Evolutionary conservation across 2,797 vertebrate species (phyloP), one percentile per base, ranked within the genome.

Genomic region (Girardinus metallicus): DNA sequence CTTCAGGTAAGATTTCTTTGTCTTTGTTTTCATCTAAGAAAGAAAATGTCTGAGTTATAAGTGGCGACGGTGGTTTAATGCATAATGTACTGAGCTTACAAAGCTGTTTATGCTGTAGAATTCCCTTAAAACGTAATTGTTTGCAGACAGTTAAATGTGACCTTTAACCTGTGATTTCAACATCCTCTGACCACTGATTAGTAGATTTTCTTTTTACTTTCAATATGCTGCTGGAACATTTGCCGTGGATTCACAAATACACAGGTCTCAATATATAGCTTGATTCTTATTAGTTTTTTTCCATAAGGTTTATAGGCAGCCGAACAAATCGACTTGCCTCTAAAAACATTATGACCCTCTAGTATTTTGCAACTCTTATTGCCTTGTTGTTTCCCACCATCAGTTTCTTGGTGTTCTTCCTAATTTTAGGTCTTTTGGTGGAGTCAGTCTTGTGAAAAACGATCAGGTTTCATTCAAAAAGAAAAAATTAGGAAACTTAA

Each of bases 151-250:
- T 44, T 57, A 44, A 55, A 72, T 34, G n/a, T 31, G 49, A 71
- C 76, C 76, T 16, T 77, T 77, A 49, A 49, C n/a, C 49, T 55
- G 46, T 31, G 39, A 13, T 78, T 46, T 46, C 76, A 72, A 31
- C 41, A 6, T 78, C 29, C 23, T 72, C 29, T 72, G 11, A 46
- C 15, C 44, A 6, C 44, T 9, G 18, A 15, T 64, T 76, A 57
- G 76, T 18, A 46, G 64, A 21, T 71, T 29, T 39, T 26, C 36
- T 53, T 5, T 62, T 36, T 18, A 21, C 44, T 47, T 13, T 55
- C 7, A 7, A 21, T 51, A 57, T 46, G 18, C 51, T 26, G 68
- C 66, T 78, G 49, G 46, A 29, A 44, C 34, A 70, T 43, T 11
- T 43, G 39, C 16, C 57, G 49, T 72, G 12, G 62, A 23, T n/a